These are phyloP conservation scores for Zapus hudsonius DNA, from an alignment of 2,113 vertebrate genomes.

Conservation along the genomic window DNA sequence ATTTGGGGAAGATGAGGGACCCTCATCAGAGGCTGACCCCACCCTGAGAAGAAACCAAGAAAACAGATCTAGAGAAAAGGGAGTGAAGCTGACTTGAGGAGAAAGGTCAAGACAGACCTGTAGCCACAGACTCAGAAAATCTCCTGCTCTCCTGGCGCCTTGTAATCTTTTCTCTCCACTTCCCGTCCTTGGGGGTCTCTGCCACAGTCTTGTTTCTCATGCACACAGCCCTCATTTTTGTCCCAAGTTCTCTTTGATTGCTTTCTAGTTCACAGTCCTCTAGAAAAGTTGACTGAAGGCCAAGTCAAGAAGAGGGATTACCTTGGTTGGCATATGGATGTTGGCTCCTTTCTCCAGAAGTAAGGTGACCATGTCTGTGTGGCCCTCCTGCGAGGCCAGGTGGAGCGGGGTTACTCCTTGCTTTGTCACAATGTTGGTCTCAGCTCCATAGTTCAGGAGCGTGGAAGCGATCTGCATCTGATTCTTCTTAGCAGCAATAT, in stretches of 20 bases:
- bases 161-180: neutral
- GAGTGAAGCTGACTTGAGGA: neutral
- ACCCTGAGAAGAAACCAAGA: neutral
- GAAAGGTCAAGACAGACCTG: neutral
- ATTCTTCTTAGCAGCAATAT: slow-evolving; percentile 98
- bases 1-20: accelerated
- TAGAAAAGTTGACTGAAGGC: neutral
- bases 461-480: slow-evolving; percentile 97
- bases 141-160: neutral
- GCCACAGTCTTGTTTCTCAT: neutral
- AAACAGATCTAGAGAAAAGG: neutral
- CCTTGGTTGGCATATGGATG: slow-evolving; percentile 94
- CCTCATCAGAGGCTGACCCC: neutral
- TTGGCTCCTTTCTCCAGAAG: slow-evolving; percentile 93
- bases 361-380: slow-evolving; percentile 92
- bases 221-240: accelerated
- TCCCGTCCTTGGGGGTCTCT: neutral
- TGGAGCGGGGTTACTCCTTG: slow-evolving; percentile 97
- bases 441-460: slow-evolving; percentile 92
- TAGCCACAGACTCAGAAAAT: neutral
- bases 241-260: neutral
- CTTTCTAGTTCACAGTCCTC: neutral
- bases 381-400: slow-evolving; percentile 96
- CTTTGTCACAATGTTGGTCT: slow-evolving; percentile 95
- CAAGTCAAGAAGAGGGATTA: slow-evolving; percentile 71